Percentiles rank a stretch among this genome's conserved stretches.
phyloP scores from a whole-genome alignment of 2,888 invertebrate genomes.

The Tachystola acroxantha region DNA sequence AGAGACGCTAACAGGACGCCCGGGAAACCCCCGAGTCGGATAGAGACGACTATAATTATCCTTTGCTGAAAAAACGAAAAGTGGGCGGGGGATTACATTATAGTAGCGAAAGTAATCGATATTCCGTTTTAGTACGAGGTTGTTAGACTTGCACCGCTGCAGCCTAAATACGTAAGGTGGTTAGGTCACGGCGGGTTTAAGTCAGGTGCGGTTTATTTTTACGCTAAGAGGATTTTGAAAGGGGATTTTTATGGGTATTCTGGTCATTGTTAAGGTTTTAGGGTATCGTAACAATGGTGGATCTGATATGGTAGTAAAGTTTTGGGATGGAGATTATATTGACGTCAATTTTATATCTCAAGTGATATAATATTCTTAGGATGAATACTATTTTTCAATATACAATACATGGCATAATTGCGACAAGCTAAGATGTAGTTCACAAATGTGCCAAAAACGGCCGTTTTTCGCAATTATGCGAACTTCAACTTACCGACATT shows the following conservation, averaged over 20 bases:
- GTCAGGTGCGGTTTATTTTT: constrained; percentile 31
- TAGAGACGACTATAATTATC: constrained; percentile 71
- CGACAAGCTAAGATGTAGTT: too few species aligned
- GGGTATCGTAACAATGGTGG: constrained; percentile 33
- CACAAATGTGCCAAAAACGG: too few species aligned
- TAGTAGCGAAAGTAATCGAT: constrained; percentile 80
- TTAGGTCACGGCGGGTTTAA: constrained; percentile 53
- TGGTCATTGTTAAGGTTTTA: constrained; percentile 12
- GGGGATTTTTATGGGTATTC: constrained; percentile 16
- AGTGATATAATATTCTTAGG: too few species aligned
- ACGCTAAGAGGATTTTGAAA: constrained; percentile 20
- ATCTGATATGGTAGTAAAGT: constrained; percentile 26
- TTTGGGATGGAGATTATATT: constrained; percentile 12
- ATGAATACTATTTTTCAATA: too few species aligned
- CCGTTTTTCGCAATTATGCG: too few species aligned
- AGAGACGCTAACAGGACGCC: constrained; percentile 43
- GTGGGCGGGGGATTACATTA: constrained; percentile 80
- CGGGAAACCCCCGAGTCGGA: constrained; percentile 45
- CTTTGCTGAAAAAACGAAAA: constrained; percentile 72
- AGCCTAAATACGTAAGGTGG: constrained; percentile 66
- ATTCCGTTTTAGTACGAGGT: constrained; percentile 77
- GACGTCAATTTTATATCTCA: too few species aligned
- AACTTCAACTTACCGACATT: too few species aligned
- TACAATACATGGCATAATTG: too few species aligned
- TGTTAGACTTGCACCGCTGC: constrained; percentile 72